Evolutionary conservation across 2,888 invertebrate genomes (phyloP).

Genomic region (Prionchulus punctatus): DNA sequence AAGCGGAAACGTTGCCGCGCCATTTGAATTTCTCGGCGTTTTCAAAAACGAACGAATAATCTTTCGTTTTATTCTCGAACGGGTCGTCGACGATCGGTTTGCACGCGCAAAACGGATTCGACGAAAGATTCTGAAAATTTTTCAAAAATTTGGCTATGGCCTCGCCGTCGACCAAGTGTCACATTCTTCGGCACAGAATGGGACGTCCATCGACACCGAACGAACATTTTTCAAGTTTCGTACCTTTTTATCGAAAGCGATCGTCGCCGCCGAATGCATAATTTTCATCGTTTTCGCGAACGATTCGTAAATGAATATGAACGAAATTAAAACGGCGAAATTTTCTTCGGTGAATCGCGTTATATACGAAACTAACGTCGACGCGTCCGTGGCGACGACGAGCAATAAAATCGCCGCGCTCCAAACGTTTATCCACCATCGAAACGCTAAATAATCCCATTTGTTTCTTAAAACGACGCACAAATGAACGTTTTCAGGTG

Average conservation of each 20-base stretch:
- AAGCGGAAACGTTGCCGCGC: neutral
- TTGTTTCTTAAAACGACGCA: neutral
- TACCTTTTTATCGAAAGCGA: neutral
- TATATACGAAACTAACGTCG: constrained; percentile 73
- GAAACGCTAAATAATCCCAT: constrained; percentile 19
- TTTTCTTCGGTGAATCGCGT: constrained; percentile 94
- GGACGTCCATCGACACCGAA: no score
- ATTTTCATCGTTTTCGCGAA: constrained; percentile 52
- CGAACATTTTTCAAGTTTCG: no score
- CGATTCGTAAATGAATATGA: constrained; percentile 85
- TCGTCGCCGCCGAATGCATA: neutral
- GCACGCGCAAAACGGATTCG: neutral
- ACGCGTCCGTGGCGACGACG: constrained; percentile 69
- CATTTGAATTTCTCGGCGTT: neutral
- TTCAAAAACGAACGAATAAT: neutral
- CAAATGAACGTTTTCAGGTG: neutral
- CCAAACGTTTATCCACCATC: constrained; percentile 31
- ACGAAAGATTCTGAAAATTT: neutral
- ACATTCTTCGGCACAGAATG: no score
- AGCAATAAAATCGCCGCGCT: constrained; percentile 27
- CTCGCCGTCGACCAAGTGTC: no score
- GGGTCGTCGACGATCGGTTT: neutral
- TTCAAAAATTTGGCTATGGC: no score
- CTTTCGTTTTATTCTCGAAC: neutral
- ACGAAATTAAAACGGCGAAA: constrained; percentile 84